Evolutionary conservation across 1,140 invertebrate species (phyloP).

Genomic region (Meteorus sp.): DNA sequence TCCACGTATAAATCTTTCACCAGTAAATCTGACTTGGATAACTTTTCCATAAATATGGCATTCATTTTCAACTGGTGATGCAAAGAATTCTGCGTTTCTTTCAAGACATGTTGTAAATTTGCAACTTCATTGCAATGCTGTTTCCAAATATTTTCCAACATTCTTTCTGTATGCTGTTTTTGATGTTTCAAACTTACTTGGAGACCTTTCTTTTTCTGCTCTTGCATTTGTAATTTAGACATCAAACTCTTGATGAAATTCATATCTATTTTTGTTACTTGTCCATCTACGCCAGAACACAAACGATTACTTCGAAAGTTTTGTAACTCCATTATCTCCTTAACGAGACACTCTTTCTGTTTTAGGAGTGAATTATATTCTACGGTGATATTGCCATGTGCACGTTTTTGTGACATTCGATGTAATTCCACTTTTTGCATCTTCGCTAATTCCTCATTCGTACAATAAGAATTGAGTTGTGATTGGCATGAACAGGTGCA

Average conservation of each 20-base stretch:
- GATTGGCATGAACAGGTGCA: too few relatives aligned
- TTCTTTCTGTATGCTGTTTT: constrained; percentile 65
- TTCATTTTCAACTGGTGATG: constrained; percentile 66
- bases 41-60: constrained; percentile 58
- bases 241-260: constrained; percentile 57
- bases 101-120: constrained; percentile 63
- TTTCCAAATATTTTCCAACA: constrained; percentile 69
- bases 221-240: constrained; percentile 58
- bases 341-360: constrained; percentile 57
- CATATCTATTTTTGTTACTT: constrained; percentile 46
- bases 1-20: constrained; percentile 81
- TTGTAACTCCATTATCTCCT: constrained; percentile 58
- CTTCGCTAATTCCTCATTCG: constrained; percentile 23
- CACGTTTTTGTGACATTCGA: constrained; percentile 51
- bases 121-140: constrained; percentile 65
- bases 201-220: constrained; percentile 65
- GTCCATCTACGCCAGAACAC: constrained; percentile 30
- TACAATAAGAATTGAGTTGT: constrained; percentile 27
- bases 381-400: constrained; percentile 47
- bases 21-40: constrained; percentile 72
- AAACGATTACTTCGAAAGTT: constrained; percentile 33
- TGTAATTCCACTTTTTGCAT: constrained; percentile 45
- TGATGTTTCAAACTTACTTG: constrained; percentile 66
- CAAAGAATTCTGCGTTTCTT: constrained; percentile 64
- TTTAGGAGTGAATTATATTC: constrained; percentile 56